Evolutionary conservation across 1,140 invertebrate genomes (phyloP), one percentile per base, ranked within the genome.

Genomic region (Oreohelix idahoensis): DNA sequence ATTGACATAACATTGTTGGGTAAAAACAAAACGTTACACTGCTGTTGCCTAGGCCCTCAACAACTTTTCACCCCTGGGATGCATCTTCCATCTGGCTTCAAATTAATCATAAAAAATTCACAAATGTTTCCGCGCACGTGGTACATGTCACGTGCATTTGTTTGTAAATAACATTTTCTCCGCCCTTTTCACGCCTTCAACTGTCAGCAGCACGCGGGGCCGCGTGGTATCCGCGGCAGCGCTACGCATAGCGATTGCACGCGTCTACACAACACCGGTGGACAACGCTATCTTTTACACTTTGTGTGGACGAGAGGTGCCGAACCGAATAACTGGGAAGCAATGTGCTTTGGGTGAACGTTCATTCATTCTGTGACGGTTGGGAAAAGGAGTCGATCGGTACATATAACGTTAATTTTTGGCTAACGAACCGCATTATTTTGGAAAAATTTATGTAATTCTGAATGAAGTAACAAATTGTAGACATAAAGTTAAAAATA

Each of bases 101-200:
- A n/a, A n/a, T n/a, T n/a, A n/a, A n/a, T n/a, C n/a, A n/a, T n/a
- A n/a, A n/a, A n/a, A n/a, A n/a, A n/a, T n/a, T n/a, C n/a, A n/a
- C n/a, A n/a, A n/a, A n/a, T n/a, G n/a, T n/a, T n/a, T n/a, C n/a
- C n/a, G n/a, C n/a, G n/a, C 75, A 77, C 75, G 75, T 77, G 75
- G 42, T 29, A 23, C 36, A 35, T 38, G 29, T 79, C 38, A 29
- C 36, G 77, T 63, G 51, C n/a, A 26, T 78, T 53, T 63, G 77
- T 39, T 39, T 79, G 49, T 58, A 58, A 63, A 79, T 26, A 42
- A 20, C 36, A 39, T 38, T 36, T 42, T 38, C 58, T 29, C n/a
- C 58, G n/a, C 32, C 36, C 51, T 36, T n/a, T 0, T 53, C 73
- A 38, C n/a, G 11, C 26, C n/a, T 2, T 74, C 11, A 5, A 8